Conservation (phyloP, 2,113 vertebrate genomes). For the Crotophaga sulcirostris region DNA sequence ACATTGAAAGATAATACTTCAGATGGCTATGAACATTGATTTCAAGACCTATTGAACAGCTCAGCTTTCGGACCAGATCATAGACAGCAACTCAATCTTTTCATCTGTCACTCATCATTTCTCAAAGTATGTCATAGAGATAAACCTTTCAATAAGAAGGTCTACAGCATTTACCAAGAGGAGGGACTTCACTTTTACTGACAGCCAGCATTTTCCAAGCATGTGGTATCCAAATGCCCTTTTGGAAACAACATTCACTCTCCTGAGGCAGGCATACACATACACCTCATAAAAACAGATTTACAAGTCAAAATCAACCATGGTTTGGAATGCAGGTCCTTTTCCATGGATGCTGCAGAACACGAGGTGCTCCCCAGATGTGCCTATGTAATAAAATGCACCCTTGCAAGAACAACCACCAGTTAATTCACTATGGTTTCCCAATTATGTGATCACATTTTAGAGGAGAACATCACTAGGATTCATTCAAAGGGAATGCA, state of each 20-base stretch:
- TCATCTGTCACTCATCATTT: background rate
- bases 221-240: conserved; percentile 55
- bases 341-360: background rate
- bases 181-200: background rate
- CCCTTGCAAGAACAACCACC: background rate
- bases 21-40: background rate
- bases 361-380: conserved; percentile 26
- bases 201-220: background rate
- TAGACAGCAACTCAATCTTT: background rate
- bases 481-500: background rate
- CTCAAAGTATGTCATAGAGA: background rate
- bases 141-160: background rate
- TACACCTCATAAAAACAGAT: conserved; percentile 62
- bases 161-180: background rate
- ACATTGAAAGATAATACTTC: background rate
- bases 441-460: background rate
- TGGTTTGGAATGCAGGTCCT: background rate
- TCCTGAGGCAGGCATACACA: conserved; percentile 27
- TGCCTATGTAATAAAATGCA: background rate
- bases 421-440: background rate
- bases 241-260: background rate
- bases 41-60: background rate
- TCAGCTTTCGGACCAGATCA: background rate
- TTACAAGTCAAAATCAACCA: conserved; percentile 36
- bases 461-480: background rate